Base-by-base conservation (phyloP, 2,797 vertebrate genomes). In the Gambelia wislizenii region DNA sequence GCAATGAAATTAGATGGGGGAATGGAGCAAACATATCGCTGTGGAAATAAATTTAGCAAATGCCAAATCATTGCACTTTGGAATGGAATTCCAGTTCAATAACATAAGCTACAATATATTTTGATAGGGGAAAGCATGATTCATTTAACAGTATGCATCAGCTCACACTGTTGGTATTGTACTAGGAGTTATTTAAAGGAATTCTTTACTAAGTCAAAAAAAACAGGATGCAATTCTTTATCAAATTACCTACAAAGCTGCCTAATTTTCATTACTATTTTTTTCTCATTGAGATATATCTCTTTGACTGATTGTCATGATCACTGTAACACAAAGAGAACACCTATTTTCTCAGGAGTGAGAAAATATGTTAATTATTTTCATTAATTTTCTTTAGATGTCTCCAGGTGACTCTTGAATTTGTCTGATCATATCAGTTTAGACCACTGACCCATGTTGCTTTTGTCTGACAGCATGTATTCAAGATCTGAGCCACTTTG, bases 1-100 rank as follows among this genome's bases (percentile, higher is more conserved):
- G 16, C 1, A 36, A 42, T 0, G 75, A 27, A 85, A 61, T 74
- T 89, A n/a, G 1, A 56, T 76, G 90, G 82, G 5, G 20, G 47
- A 4, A 87, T 30, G 89, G 14, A 76, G 16, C 44, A 52, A n/a
- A 61, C 86, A 89, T 91, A 52, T 64, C 49, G 36, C 6, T 8
- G 22, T 69, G 64, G 75, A 92, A 90, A 85, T 64, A 74, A 78
- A 44, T 74, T 44, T 56, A 87, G 16, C 42, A 47, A 84, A 92
- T 42, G 59, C 7, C 44, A 27, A 1, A 33, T 33, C 54, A 36
- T 47, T 87, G 9, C 25, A 88, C 0, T 0, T 54, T 72, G 76
- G 84, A 78, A 81, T 39, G 52, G 52, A 87, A 54, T 9, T 67
- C 36, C 36, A 1, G 0, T 59, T 78, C 75, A 84, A 54, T 42